phyloP scores from a whole-genome alignment of 1,140 invertebrate genomes.

The Calephelis virginiensis region DNA sequence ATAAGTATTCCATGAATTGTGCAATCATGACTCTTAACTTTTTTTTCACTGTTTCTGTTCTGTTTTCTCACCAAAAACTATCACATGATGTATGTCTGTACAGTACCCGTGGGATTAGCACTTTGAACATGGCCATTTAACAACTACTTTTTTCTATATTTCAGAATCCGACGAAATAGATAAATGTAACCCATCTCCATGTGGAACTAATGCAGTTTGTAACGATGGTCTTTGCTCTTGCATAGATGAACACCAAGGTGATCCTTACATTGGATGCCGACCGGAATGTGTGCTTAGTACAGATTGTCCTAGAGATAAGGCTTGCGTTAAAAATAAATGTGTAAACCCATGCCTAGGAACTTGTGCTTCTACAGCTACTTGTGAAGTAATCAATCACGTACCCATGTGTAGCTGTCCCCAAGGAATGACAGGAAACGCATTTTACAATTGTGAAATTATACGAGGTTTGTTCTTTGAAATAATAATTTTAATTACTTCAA shows the following conservation, averaged over 20 bases:
- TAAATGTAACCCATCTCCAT: slow-evolving; percentile 81
- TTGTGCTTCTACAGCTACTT: slow-evolving; percentile 83
- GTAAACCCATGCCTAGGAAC: slow-evolving; percentile 83
- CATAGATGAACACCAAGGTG: slow-evolving; percentile 83
- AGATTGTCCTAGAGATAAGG: slow-evolving; percentile 83
- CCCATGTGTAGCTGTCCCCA: slow-evolving; percentile 85
- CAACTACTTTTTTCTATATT: slow-evolving; percentile 16
- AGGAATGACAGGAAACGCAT: slow-evolving; percentile 82
- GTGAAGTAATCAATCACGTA: slow-evolving; percentile 84
- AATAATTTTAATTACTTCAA: not conserved
- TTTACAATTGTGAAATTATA: slow-evolving; percentile 74
- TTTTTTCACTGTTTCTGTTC: too few species aligned
- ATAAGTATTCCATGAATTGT: too few species aligned
- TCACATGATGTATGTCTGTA: too few species aligned
- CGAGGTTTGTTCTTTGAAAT: slow-evolving; percentile 39
- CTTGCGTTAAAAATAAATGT: slow-evolving; percentile 86
- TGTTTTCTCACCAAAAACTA: too few species aligned
- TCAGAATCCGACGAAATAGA: slow-evolving; percentile 44
- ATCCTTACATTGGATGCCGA: slow-evolving; percentile 83
- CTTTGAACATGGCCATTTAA: too few species aligned
- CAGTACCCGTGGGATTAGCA: too few species aligned
- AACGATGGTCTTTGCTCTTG: slow-evolving; percentile 82
- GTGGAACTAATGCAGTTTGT: slow-evolving; percentile 82
- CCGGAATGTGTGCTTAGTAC: slow-evolving; percentile 85
- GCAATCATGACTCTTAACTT: too few species aligned